Base-by-base conservation (phyloP, 2,888 invertebrate species). In the Orchesella flavescens region DNA sequence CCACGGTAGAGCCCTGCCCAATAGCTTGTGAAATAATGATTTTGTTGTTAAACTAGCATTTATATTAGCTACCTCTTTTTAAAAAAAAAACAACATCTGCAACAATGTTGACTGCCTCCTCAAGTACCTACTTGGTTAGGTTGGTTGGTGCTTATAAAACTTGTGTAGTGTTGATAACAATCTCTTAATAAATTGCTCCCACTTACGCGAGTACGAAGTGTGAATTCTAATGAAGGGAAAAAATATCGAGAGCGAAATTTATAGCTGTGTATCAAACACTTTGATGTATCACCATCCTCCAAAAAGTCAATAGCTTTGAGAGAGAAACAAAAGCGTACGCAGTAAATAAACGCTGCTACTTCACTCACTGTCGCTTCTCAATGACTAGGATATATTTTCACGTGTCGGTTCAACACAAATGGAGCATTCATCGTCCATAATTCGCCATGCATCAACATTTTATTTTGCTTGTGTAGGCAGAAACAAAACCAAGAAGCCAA, bases 151-250 rank as follows among this genome's bases (percentile, higher is more conserved):
- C 34, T 34, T 34, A 34, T 34, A 34, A n/a, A 34, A 43, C 61
- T 46, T 63, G 49, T 73, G 23, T 53, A 53, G 74, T 44, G 49
- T 15, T 68, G 74, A 74, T 74, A 80, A 74, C 74, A 80, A 80
- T 80, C 80, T 80, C 17, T 68, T 68, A 73, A 80, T 73, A 80
- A 80, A 80, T 80, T 80, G 80, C 80, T 73, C 19, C 66, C 73
- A 80, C 80, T 80, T 80, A 73, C 68, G 46, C 49, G 21, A 46
- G 59, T 68, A 80, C 80, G 49, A 13, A 57, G 65, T 23, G 44
- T 73, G 73, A 73, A 80, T 80, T 74, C 57, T 80, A 80, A 80
- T 80, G 80, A 80, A 72, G 43, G 43, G 66, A 68, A 63, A 24
- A 61, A 53, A 63, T 59, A 79, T 71, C 24, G 57, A 72, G 69